A percentile compares a stretch with the other conserved stretches of the same genome.
phyloP scores from a whole-genome alignment of 2,888 invertebrate genomes.

The Horisme vitalbata region DNA sequence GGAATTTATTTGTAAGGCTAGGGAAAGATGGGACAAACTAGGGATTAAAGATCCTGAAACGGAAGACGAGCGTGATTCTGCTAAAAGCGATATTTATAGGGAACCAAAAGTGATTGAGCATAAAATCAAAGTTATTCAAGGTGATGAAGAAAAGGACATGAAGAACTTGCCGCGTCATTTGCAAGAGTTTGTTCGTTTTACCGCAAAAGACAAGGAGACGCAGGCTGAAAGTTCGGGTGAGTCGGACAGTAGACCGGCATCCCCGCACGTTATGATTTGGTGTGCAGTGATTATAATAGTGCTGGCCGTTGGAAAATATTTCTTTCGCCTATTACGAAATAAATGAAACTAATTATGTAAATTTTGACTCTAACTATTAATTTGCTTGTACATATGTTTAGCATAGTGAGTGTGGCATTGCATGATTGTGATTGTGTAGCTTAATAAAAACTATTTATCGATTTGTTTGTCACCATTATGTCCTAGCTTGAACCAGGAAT shows the following conservation, averaged over 20 bases:
- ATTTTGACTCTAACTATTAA: conserved; percentile 42
- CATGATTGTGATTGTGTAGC: conserved; percentile 51
- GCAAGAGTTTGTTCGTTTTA: conserved; percentile 89
- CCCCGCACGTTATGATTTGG: conserved; percentile 76
- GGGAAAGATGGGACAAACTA: conserved; percentile 86
- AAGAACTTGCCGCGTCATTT: conserved; percentile 89
- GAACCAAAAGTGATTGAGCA: conserved; percentile 73
- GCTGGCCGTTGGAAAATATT: conserved; percentile 68
- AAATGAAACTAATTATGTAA: conserved; percentile 53
- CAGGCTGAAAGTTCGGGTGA: conserved; percentile 80
- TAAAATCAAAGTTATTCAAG: conserved; percentile 86
- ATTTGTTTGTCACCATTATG: conserved; percentile 13
- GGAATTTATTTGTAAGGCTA: conserved; percentile 90
- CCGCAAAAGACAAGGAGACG: conserved; percentile 76
- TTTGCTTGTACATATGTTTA: conserved; percentile 30
- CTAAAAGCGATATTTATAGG: conserved; percentile 54
- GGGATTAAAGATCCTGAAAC: conserved; percentile 87
- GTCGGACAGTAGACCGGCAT: conserved; percentile 63
- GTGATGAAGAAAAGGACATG: conserved; percentile 83
- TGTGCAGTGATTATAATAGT: conserved; percentile 77
- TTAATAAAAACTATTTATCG: conserved; percentile 7
- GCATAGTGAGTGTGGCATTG: conserved; percentile 47
- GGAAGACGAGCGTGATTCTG: conserved; percentile 79
- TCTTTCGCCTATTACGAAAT: conserved; percentile 63
- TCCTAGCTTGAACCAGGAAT: conserved; percentile 22